A percentile compares a stretch with the other conserved stretches of the same genome.
Conservation (phyloP, 1,140 invertebrate species). For the Neotoxoptera formosana region DNA sequence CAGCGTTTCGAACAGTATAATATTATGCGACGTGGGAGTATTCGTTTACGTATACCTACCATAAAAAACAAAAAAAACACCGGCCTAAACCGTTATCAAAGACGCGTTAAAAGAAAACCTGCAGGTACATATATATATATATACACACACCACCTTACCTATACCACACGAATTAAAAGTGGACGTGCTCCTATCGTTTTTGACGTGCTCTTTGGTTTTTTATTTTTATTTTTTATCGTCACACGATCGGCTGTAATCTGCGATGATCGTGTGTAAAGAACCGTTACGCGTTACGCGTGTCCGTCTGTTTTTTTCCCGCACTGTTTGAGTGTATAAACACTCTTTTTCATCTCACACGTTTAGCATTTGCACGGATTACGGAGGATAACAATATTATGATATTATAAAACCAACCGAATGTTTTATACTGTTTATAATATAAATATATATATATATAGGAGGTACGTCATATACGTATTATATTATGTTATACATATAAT, state of each 20-base stretch:
- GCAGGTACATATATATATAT: too few species aligned
- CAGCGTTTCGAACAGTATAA: not conserved
- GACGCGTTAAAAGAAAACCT: not conserved
- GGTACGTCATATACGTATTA: not conserved
- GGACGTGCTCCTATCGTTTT: not conserved
- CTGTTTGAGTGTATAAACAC: not conserved
- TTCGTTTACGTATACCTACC: not conserved
- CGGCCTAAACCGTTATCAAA: not conserved
- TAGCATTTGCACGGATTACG: not conserved
- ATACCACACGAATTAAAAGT: not conserved
- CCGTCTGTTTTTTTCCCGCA: not conserved
- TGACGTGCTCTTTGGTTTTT: not conserved
- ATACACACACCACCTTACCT: too few species aligned
- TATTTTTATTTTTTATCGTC: not conserved
- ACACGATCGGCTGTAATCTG: not conserved
- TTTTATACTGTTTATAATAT: not conserved
- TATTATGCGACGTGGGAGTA: conserved; percentile 6
- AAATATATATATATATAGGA: not conserved
- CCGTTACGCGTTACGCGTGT: conserved; percentile 22
- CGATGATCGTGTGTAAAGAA: not conserved
- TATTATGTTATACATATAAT: too few species aligned
- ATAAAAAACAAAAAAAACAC: not conserved
- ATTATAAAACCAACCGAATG: not conserved
- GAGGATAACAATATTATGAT: not conserved
- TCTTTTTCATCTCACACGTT: not conserved